phyloP scores from a whole-genome alignment of 2,113 vertebrate genomes.

The Mus pahari region DNA sequence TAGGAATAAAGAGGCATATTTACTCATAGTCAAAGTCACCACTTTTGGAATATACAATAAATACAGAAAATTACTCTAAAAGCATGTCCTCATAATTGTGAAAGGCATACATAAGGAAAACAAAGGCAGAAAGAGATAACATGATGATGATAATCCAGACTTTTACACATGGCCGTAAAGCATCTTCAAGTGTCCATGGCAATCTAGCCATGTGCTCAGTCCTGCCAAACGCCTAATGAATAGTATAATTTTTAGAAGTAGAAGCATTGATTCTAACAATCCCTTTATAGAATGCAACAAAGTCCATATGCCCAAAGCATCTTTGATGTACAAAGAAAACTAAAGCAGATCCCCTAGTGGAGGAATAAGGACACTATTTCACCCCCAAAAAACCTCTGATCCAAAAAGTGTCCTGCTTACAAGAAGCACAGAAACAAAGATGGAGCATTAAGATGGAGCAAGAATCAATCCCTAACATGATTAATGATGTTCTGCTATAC shows the following conservation, averaged over 20 bases:
- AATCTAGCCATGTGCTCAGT: not conserved
- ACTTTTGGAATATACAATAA: not conserved
- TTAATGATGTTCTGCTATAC: no score
- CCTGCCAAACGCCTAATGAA: not conserved
- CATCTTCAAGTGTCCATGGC: not conserved
- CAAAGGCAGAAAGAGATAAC: not conserved
- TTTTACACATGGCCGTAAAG: not conserved
- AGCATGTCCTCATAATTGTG: not conserved
- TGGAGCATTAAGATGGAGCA: no score
- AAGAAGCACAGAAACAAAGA: no score
- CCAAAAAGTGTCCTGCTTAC: no score
- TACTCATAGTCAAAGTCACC: not conserved
- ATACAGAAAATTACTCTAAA: not conserved
- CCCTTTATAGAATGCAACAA: not conserved
- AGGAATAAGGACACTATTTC: not conserved
- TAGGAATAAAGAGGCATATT: not conserved
- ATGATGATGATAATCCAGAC: not conserved
- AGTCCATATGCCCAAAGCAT: not conserved
- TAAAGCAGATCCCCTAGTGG: not conserved
- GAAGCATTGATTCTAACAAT: not conserved
- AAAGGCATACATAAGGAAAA: not conserved
- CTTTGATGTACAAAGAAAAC: not conserved
- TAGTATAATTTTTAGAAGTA: not conserved
- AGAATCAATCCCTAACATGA: no score
- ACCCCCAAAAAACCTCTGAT: not conserved